Base-by-base conservation (phyloP, 2,797 vertebrate genomes). In the Sebastes cheni region DNA sequence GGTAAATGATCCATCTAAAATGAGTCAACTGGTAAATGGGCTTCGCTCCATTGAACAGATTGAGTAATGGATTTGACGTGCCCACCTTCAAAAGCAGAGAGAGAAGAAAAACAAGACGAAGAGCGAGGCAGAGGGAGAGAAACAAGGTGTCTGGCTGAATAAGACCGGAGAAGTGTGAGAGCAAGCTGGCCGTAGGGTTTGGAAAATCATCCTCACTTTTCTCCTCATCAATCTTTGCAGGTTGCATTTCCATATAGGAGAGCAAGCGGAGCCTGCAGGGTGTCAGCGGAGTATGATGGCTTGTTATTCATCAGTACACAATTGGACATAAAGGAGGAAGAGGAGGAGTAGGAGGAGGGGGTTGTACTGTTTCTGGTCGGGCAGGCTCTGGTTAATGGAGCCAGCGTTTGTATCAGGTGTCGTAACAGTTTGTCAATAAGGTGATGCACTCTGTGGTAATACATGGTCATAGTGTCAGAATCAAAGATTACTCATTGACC, bases 11-110 rank as follows among this genome's bases (percentile, higher is more conserved):
- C 92, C 91, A 85, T 90, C 89, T 80, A 72, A 90, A 91, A 94
- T 90, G 90, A 94, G 90, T 93, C 90, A 89, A 90, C 90, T 90
- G 90, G 84, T 92, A 93, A 95, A 93, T 89, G 89, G 92, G 87
- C 88, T 85, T 75, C 42, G 79, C 89, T 94, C 90, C 90, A 93
- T 93, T 89, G 91, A 93, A 82, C 89, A 86, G 88, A 90, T 91
- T 91, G 90, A 92, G 90, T 90, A 90, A 94, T 92, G 92, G 88
- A 89, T 92, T 86, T 90, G 90, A 93, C 84, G 84, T 81, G 82
- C 85, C 89, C 86, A 89, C 90, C 90, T 88, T 89, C 80, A 75
- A 75, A 87, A 88, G 76, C 82, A 68, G 78, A 84, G 39, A 34
- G 74, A 65, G 72, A 60, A 39, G 77, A 42, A 72, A 85, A 80